A percentile compares a stretch with the other conserved stretches of the same genome.
Evolutionary conservation across 2,888 invertebrate species (phyloP).

Genomic region (Frankliniella intonsa): DNA sequence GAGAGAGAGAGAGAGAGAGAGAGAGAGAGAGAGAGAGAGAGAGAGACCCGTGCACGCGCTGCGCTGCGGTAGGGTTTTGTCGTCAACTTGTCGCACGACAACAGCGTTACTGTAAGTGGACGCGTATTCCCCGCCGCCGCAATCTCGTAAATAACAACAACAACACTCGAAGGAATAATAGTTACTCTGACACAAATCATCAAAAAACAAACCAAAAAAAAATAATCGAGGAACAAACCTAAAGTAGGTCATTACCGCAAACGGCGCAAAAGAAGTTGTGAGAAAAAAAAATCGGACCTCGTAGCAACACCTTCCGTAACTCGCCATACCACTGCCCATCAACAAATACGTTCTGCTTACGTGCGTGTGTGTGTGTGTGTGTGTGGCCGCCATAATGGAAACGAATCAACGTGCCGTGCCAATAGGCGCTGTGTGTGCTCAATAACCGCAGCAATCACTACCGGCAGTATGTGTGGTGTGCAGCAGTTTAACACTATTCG

Average conservation of each 20-base stretch:
- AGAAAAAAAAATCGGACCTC: background rate
- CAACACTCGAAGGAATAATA: too few species aligned
- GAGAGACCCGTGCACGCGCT: too few species aligned
- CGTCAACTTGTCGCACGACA: too few species aligned
- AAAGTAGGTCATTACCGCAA: background rate
- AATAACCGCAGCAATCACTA: constrained; percentile 23
- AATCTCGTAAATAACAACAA: too few species aligned
- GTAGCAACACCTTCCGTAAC: background rate
- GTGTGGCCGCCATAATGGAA: constrained; percentile 7
- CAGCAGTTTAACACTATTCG: too few species aligned
- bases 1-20: background rate
- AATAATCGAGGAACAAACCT: too few species aligned
- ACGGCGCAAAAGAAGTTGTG: background rate
- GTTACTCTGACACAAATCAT: too few species aligned
- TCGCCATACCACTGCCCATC: background rate
- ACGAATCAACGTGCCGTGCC: background rate
- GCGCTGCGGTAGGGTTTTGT: too few species aligned
- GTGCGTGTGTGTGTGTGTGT: background rate
- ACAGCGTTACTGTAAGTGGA: too few species aligned
- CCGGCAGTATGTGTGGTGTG: background rate
- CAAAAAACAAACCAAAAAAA: too few species aligned
- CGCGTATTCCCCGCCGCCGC: too few species aligned
- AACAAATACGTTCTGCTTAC: background rate
- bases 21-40: too few species aligned
- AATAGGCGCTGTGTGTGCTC: constrained; percentile 5